Evolutionary conservation across 2,888 invertebrate genomes (phyloP).

Genomic region (Hemistola chrysoprasaria): DNA sequence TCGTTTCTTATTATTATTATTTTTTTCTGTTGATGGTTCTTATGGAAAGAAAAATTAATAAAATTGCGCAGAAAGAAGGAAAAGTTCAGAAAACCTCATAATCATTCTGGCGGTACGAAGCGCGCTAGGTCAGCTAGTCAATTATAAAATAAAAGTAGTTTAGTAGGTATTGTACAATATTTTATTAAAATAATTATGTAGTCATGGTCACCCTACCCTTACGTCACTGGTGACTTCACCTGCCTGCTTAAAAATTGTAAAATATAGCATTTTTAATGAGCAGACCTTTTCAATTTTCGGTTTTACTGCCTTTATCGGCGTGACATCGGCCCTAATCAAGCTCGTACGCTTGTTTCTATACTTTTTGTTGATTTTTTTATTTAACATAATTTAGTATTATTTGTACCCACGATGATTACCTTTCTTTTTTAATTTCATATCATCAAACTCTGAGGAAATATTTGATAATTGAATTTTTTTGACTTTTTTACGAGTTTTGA

Average conservation of each 20-base stretch:
- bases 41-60: no score
- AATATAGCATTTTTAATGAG: conserved; percentile 80
- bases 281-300: conserved; percentile 79
- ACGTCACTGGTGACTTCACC: conserved; percentile 64
- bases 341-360: conserved; percentile 59
- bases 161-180: no score
- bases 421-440: conserved; percentile 65
- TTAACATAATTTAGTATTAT: conserved; percentile 40
- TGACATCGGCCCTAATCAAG: conserved; percentile 78
- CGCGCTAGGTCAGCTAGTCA: no score
- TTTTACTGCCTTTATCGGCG: conserved; percentile 77
- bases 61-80: no score
- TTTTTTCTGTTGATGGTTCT: no score
- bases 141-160: no score
- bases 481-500: conserved; percentile 42
- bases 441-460: conserved; percentile 45
- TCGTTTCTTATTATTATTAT: no score
- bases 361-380: conserved; percentile 46
- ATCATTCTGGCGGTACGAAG: no score
- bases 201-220: conserved; percentile 61
- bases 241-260: conserved; percentile 76
- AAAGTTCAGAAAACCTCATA: no score
- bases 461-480: conserved; percentile 61
- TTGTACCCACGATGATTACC: conserved; percentile 59
- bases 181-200: no score